Percentiles rank a stretch among this genome's conserved stretches.
These are phyloP conservation scores for Megalopta genalis DNA, from an alignment of 1,140 invertebrate species.

Conservation along the genomic window DNA sequence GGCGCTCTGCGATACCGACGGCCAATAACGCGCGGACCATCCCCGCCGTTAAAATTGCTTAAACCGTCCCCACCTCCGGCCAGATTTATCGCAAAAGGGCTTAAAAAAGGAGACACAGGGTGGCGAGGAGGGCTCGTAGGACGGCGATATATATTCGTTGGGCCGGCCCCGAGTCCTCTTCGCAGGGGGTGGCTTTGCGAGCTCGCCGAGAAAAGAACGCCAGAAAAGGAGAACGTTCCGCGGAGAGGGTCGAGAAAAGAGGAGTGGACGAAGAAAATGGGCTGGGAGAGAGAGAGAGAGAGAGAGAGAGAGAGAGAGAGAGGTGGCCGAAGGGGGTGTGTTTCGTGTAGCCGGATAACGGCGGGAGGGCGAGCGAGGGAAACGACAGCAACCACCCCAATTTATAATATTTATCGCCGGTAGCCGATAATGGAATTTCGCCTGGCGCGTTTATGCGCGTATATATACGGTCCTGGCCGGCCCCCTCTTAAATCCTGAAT, in stretches of 20 bases:
- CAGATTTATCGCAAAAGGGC: conserved; percentile 70
- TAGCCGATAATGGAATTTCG: conserved; percentile 77
- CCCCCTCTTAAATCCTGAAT: conserved; percentile 60
- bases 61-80: conserved; percentile 62
- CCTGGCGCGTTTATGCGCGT: conserved; percentile 44
- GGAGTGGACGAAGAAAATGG: not conserved
- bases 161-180: no score
- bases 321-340: conserved; percentile 19
- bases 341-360: conserved; percentile 25
- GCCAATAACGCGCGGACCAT: conserved; percentile 62
- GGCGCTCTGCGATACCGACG: conserved; percentile 53
- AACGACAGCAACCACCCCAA: conserved; percentile 57
- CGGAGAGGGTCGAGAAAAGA: conserved; percentile 34
- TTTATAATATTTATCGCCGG: conserved; percentile 78
- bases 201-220: no score
- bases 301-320: not conserved
- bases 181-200: no score
- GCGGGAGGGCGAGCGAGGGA: conserved; percentile 18
- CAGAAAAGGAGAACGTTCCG: conserved; percentile 38
- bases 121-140: not conserved
- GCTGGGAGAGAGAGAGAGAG: not conserved
- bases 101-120: conserved; percentile 53
- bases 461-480: conserved; percentile 19
- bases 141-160: no score
- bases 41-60: conserved; percentile 70